Base-by-base conservation (phyloP, 2,797 vertebrate genomes). In the Neopelma chrysocephalum region DNA sequence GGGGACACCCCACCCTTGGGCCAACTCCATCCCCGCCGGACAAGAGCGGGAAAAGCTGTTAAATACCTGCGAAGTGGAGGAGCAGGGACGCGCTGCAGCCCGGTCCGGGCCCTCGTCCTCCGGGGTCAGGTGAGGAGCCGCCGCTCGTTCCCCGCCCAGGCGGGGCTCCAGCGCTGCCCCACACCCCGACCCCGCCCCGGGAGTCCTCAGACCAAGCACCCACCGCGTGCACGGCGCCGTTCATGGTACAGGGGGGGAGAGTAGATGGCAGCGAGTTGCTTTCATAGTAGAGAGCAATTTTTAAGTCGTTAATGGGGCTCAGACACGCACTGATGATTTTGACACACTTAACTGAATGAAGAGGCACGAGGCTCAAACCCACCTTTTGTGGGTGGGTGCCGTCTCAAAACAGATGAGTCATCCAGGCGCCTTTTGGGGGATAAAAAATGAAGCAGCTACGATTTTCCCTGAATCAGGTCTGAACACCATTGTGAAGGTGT, bases 231-330 rank as follows among this genome's bases (percentile, higher is more conserved):
- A 2, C 20, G 0, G 56, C 32, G 0, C 0, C 68, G 2, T 19
- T 4, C 53, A 0, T 0, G 2, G 31, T 0, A 11, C 14, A 5
- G 3, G 0, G 4, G 14, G 0, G 10, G 0, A 2, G 36, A 15
- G 11, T 0, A 3, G 18, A 13, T 0, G 32, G 51, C 75, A 17
- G 48, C 25, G 0, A 20, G 53, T 0, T 25, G 34, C 25, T 12
- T 4, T 13, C 27, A 4, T 3, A 23, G 34, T 0, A 40, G 7
- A 19, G n/a, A 20, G 29, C 5, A 1, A 2, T n/a, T n/a, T 68
- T 64, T 4, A 20, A 42, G 40, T 6, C 5, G 20, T n/a, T 65
- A 42, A 69, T 0, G 34, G 64, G 27, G 53, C 25, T 29, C 57
- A 50, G 81, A 22, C 22, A 4, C 0, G n/a, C 56, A 6, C 7